Evolutionary conservation across 2,888 invertebrate species (phyloP), one percentile per base, ranked within the genome.

Genomic region (Leptothorax acervorum): DNA sequence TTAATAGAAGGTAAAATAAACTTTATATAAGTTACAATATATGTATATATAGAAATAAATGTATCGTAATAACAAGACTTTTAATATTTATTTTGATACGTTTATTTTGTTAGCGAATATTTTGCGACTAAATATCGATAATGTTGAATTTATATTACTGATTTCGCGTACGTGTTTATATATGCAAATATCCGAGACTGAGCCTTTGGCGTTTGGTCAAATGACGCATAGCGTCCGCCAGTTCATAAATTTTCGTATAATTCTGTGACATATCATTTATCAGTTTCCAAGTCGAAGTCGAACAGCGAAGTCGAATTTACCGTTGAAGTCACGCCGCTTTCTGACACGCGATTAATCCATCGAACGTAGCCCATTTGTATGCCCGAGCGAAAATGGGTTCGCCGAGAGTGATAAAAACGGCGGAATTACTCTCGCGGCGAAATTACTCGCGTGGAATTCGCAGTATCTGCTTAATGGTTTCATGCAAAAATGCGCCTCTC

Each of bases 261-360:
- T 79, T 79, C 71, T 60, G 48, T 79, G 79, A 79, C 71, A 45
- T 60, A 79, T 71, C 53, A 79, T 79, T 79, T 79, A 79, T 79
- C 78, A 68, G 78, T 68, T 71, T 48, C 60, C 79, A 79, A 79
- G 60, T 71, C 60, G 35, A 60, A 79, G 79, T 79, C 60, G 60
- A 53, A 68, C 78, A 68, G 55, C 68, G 68, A 71, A 71, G 71
- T 71, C 79, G 71, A 79, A 79, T 79, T 79, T 60, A 79, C 71
- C 60, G 71, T 71, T 60, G 71, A 79, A 79, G 79, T 79, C 71
- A 79, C 60, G 79, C 71, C 71, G 79, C 71, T 60, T 71, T 71
- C 79, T 79, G 79, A 79, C 79, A 79, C 79, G 79, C 79, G 79
- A 79, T 79, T 79, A 79, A 79, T 79, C 79, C 71, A 79, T 79